Evolutionary conservation across 1,140 invertebrate species (phyloP).

Genomic region (Anastrepha ludens): DNA sequence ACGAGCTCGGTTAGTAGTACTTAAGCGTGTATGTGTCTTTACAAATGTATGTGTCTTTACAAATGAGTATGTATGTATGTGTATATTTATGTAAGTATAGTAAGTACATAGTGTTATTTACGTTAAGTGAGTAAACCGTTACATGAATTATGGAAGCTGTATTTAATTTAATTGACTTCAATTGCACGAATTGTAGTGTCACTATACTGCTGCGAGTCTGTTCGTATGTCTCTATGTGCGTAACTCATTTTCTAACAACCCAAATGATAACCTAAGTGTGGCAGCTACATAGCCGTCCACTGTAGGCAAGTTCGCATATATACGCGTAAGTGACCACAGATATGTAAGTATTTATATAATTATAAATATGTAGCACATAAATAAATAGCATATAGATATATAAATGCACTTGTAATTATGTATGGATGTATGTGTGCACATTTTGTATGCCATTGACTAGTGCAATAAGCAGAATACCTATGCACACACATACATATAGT

Average conservation of each 20-base stretch:
- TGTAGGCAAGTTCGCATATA: background rate
- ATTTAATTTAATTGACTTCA: slow-evolving; percentile 31
- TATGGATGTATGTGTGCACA: background rate
- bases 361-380: background rate
- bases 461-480: background rate
- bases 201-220: background rate
- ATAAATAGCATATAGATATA: background rate
- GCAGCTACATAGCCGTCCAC: background rate
- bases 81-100: background rate
- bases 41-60: background rate
- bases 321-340: background rate
- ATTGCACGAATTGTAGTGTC: slow-evolving; percentile 16
- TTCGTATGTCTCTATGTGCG: background rate
- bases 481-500: background rate
- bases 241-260: background rate
- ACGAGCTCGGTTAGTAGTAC: background rate
- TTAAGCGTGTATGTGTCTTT: background rate
- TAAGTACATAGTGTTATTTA: background rate
- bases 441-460: slow-evolving; percentile 3
- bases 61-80: background rate
- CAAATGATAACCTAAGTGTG: background rate
- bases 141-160: slow-evolving; percentile 25
- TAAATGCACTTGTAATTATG: background rate
- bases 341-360: background rate
- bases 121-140: background rate